phyloP scores from a whole-genome alignment of 2,888 invertebrate genomes.

The Parascotia fuliginaria region DNA sequence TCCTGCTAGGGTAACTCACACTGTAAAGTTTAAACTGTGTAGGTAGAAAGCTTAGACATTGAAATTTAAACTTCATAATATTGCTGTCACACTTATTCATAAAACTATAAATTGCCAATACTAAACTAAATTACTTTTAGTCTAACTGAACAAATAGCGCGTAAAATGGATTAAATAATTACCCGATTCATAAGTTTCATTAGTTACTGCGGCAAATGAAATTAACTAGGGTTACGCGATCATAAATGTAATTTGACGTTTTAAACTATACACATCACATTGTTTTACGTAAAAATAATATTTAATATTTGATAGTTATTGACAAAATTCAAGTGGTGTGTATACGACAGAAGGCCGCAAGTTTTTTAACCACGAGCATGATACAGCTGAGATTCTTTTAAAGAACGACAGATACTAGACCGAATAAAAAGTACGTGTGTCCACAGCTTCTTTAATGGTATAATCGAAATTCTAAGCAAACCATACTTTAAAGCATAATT shows the following conservation, averaged over 20 bases:
- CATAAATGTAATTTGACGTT: background rate
- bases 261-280: too few species aligned
- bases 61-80: background rate
- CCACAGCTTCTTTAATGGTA: too few species aligned
- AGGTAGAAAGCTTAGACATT: background rate
- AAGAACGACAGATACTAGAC: background rate
- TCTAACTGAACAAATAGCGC: background rate
- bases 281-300: background rate
- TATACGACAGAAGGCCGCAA: background rate
- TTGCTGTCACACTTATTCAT: background rate
- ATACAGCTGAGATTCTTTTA: slow-evolving; percentile 5
- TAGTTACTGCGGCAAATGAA: background rate
- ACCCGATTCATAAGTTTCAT: background rate
- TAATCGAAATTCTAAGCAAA: too few species aligned
- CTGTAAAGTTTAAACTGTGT: too few species aligned
- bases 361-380: background rate
- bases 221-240: background rate
- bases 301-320: background rate
- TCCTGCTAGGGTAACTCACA: too few species aligned
- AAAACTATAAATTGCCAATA: background rate
- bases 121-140: background rate
- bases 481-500: too few species aligned
- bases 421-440: too few species aligned
- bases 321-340: background rate
- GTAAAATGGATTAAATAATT: background rate